Conservation (phyloP, 1,140 invertebrate genomes). For the Xylocopa sonorina region DNA sequence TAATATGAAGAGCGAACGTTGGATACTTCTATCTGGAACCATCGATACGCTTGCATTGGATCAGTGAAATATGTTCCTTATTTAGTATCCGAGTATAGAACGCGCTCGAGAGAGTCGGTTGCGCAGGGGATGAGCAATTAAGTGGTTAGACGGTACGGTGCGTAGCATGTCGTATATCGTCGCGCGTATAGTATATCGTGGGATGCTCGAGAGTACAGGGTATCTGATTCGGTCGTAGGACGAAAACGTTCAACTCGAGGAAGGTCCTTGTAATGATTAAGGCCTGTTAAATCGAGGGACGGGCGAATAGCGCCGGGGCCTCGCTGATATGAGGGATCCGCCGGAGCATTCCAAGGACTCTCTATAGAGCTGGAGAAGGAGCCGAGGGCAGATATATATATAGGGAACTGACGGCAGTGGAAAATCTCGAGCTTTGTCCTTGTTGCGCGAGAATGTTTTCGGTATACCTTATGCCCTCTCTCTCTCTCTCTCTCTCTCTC, state of each 20-base stretch:
- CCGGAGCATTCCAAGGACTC: constrained; percentile 71
- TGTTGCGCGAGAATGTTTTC: constrained; percentile 18
- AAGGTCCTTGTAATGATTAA: constrained; percentile 75
- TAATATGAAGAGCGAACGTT: too few species aligned
- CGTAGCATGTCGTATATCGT: too few species aligned
- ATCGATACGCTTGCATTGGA: not conserved
- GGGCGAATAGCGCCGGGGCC: constrained; percentile 68
- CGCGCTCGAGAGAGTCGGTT: constrained; percentile 10
- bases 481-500: too few species aligned
- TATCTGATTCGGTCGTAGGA: constrained; percentile 51
- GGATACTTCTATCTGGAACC: not conserved
- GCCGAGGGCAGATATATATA: not conserved
- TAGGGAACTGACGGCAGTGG: constrained; percentile 1
- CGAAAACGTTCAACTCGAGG: constrained; percentile 67
- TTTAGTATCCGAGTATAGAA: not conserved
- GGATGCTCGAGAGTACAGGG: constrained; percentile 8
- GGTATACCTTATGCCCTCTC: not conserved
- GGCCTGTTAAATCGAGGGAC: constrained; percentile 74
- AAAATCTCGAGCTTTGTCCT: constrained; percentile 41
- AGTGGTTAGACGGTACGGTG: constrained; percentile 10
- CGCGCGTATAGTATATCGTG: too few species aligned
- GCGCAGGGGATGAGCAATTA: constrained; percentile 29
- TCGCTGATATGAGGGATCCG: constrained; percentile 72
- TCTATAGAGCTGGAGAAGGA: constrained; percentile 37
- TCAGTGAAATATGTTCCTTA: constrained; percentile 15